These are phyloP conservation scores for Drosophila nikananu DNA, from an alignment of 1,140 invertebrate species.

Conservation along the genomic window DNA sequence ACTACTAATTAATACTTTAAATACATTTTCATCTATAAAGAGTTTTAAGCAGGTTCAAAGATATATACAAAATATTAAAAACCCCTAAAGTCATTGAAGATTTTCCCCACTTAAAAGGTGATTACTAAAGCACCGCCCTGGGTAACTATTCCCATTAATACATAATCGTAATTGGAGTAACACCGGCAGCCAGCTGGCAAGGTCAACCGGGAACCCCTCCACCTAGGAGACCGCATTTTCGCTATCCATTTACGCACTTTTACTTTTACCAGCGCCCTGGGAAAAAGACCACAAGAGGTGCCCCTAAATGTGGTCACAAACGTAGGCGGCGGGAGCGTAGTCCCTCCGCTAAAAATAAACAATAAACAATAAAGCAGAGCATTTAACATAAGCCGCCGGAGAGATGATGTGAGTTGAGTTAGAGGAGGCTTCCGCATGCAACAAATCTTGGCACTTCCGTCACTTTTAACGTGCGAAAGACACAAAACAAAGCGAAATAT, in stretches of 20 bases:
- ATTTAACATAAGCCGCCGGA: constrained; percentile 42
- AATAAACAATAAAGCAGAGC: constrained; percentile 65
- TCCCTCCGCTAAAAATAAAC: constrained; percentile 15
- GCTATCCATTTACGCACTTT: constrained; percentile 29
- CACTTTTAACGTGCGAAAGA: constrained; percentile 76
- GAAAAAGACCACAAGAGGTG: constrained; percentile 1
- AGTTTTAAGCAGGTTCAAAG: no score
- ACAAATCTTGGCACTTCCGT: constrained; percentile 78
- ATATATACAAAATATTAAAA: neutral
- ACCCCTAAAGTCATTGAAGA: neutral
- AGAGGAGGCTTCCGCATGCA: constrained; percentile 70
- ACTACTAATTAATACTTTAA: no score
- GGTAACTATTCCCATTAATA: neutral
- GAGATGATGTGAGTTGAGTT: constrained; percentile 23
- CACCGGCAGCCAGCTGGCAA: neutral
- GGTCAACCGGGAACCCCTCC: constrained; percentile 5
- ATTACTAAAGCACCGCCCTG: neutral
- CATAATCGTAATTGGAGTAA: neutral
- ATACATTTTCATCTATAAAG: no score
- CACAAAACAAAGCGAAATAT: constrained; percentile 65
- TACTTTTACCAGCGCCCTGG: neutral
- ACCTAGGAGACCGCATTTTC: constrained; percentile 14
- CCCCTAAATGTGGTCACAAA: constrained; percentile 22
- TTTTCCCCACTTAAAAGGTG: neutral
- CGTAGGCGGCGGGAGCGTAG: neutral